These are phyloP conservation scores for Sinopyrophorus schimmeli DNA, from an alignment of 2,888 invertebrate species.

Conservation along the genomic window DNA sequence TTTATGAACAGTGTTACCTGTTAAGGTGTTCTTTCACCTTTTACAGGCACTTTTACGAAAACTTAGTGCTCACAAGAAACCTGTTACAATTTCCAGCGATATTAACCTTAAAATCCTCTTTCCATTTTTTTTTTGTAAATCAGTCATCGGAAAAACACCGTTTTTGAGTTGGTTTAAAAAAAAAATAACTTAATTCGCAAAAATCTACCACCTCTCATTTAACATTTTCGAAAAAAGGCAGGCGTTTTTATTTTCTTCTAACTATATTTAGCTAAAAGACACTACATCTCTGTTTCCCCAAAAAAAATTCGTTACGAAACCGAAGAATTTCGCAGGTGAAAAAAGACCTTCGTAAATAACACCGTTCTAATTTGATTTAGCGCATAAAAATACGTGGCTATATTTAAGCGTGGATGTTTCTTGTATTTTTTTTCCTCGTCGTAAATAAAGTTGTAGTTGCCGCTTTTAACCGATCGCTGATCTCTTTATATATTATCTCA, in stretches of 20 bases:
- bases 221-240: not conserved
- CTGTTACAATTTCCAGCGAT: too few relatives aligned
- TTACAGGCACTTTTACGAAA: not conserved
- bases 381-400: conserved; percentile 36
- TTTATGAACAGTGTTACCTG: conserved; percentile 24
- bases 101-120: too few relatives aligned
- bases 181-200: too few relatives aligned
- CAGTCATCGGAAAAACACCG: too few relatives aligned
- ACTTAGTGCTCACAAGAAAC: too few relatives aligned
- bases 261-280: not conserved
- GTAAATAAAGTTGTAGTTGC: conserved; percentile 42
- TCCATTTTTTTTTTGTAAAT: too few relatives aligned
- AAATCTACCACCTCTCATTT: too few relatives aligned
- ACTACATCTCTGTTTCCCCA: too few relatives aligned
- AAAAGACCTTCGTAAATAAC: conserved; percentile 19
- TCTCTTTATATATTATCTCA: conserved; percentile 39
- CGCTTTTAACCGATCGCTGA: conserved; percentile 42
- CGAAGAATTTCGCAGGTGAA: not conserved
- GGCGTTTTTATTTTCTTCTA: not conserved
- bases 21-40: conserved; percentile 16
- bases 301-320: too few relatives aligned
- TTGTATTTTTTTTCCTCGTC: too few relatives aligned
- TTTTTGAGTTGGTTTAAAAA: too few relatives aligned
- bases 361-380: conserved; percentile 37
- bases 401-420: conserved; percentile 36